Evolutionary conservation across 1,140 invertebrate species (phyloP).

Genomic region (Papilio polyxenes): DNA sequence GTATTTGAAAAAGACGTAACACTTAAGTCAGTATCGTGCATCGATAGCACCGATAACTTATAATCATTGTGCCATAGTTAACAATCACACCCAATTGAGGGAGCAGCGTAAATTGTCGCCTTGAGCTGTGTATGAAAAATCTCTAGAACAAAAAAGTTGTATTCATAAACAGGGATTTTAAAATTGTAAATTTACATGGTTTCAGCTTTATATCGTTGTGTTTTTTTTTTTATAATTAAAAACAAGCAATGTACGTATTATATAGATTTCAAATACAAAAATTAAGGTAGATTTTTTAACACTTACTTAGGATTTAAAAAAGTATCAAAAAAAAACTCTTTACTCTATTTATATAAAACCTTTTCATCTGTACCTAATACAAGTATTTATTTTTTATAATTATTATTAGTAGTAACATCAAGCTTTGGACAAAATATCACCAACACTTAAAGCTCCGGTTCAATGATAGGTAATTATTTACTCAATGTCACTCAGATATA

Average conservation of each 20-base stretch:
- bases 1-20: constrained; percentile 8
- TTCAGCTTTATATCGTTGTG: neutral
- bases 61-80: constrained; percentile 73
- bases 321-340: no score
- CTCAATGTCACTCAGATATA: constrained; percentile 21
- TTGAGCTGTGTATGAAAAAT: constrained; percentile 50
- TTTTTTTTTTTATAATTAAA: neutral
- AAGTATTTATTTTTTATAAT: neutral
- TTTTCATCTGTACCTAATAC: neutral
- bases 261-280: no score
- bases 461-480: constrained; percentile 23
- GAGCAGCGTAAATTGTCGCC: constrained; percentile 73
- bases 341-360: no score
- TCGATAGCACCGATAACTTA: constrained; percentile 67
- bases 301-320: no score
- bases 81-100: constrained; percentile 68
- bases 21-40: constrained; percentile 55
- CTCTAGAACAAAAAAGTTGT: constrained; percentile 46
- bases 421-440: neutral
- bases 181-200: neutral
- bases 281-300: no score
- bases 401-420: neutral
- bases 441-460: neutral
- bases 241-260: neutral
- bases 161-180: neutral